Conservation (phyloP, 2,113 vertebrate species). For the Brevimyrus niger region DNA sequence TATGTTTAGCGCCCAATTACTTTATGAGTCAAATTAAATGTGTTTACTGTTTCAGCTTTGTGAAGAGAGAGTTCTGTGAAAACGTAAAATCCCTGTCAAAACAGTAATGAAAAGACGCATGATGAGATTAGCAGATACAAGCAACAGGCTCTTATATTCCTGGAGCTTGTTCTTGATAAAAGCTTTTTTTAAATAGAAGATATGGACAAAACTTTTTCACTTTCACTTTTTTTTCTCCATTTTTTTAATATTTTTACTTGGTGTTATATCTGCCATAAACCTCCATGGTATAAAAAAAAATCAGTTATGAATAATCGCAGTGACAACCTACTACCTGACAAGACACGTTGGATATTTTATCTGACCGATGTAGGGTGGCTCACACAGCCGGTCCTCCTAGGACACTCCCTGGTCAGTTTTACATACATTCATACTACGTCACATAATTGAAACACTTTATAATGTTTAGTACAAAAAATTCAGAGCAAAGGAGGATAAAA, state of each 20-base stretch:
- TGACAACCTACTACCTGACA: neutral
- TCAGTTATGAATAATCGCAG: neutral
- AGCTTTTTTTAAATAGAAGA: neutral
- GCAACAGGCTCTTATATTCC: neutral
- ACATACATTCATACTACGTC: neutral
- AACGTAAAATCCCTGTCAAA: neutral
- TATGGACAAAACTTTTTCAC: neutral
- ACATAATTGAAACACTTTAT: neutral
- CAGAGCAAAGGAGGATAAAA: neutral
- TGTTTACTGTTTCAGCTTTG: constrained; percentile 17
- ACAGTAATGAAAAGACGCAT: neutral
- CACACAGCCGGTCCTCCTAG: neutral
- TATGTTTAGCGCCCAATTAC: constrained; percentile 22
- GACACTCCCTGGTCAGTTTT: neutral
- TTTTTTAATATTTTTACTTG: neutral
- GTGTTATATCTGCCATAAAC: neutral
- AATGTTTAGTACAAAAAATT: neutral
- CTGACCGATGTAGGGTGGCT: neutral
- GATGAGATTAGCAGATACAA: neutral
- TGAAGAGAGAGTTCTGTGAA: neutral
- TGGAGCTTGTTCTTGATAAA: neutral
- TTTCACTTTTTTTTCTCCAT: neutral
- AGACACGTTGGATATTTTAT: neutral
- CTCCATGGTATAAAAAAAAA: neutral
- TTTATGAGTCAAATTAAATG: constrained; percentile 25